These are phyloP conservation scores for Xenopus petersii DNA, from an alignment of 2,797 vertebrate species.

Conservation along the genomic window DNA sequence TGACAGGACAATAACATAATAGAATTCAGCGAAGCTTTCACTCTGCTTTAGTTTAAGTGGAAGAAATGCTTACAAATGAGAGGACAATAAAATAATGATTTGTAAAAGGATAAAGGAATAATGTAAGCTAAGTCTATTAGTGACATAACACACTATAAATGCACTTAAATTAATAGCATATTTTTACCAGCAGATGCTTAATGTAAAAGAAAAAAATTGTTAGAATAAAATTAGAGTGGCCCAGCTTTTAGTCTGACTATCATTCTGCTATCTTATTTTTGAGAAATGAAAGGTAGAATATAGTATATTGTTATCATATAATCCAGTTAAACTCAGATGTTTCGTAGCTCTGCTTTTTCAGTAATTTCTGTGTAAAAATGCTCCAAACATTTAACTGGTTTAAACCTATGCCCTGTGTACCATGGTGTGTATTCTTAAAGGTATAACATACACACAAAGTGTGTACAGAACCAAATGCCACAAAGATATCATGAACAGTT, in stretches of 20 bases:
- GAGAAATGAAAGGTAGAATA: too few species aligned
- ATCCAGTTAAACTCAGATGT: slow-evolving; percentile 47
- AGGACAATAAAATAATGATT: slow-evolving; percentile 63
- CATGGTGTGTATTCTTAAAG: too few species aligned
- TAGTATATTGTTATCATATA: slow-evolving; percentile 46
- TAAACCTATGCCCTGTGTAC: too few species aligned
- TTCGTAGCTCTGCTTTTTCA: neutral
- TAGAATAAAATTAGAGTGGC: slow-evolving; percentile 38
- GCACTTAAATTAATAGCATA: slow-evolving; percentile 68
- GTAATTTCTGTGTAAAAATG: too few species aligned
- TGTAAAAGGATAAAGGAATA: slow-evolving; percentile 64
- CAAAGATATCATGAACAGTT: too few species aligned
- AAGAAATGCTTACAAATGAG: slow-evolving; percentile 63
- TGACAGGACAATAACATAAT: slow-evolving; percentile 60
- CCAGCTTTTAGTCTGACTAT: slow-evolving; percentile 49
- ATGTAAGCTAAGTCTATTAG: slow-evolving; percentile 62
- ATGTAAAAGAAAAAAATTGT: slow-evolving; percentile 51
- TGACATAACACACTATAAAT: slow-evolving; percentile 59
- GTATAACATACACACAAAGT: too few species aligned
- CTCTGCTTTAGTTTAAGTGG: slow-evolving; percentile 59
- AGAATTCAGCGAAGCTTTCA: slow-evolving; percentile 58
- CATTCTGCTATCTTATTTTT: neutral
- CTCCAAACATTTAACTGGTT: too few species aligned
- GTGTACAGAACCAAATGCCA: too few species aligned
- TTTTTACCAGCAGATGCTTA: slow-evolving; percentile 56